Evolutionary conservation across 2,113 vertebrate species (phyloP).

Genomic region (Thalassarche chlororhynchos): DNA sequence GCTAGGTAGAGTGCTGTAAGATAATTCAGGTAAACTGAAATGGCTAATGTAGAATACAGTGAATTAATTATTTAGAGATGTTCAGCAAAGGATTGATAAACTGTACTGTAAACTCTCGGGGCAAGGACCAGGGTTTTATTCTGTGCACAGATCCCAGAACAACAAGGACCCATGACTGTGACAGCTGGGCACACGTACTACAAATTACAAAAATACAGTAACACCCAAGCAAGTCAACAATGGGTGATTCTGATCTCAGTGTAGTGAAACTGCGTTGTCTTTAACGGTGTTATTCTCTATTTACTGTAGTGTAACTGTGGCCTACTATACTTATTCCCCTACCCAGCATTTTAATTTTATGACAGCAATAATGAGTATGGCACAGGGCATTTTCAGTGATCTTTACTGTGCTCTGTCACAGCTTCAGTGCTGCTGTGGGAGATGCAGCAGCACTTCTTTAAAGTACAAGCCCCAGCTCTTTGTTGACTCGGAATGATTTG

Average conservation of each 20-base stretch:
- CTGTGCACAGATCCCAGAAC: not conserved
- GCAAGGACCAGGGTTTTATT: not conserved
- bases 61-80: conserved; percentile 42
- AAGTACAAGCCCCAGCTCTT: not conserved
- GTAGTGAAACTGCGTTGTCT: not conserved
- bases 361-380: not conserved
- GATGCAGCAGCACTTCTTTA: not conserved
- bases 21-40: conserved; percentile 39
- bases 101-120: not conserved
- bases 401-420: not conserved
- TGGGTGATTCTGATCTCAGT: not conserved
- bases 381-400: not conserved
- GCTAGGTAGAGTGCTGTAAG: conserved; percentile 44
- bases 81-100: conserved; percentile 29
- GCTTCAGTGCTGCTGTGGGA: not conserved
- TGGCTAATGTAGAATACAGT: conserved; percentile 5
- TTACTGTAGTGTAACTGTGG: not conserved
- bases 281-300: not conserved
- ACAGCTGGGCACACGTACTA: not conserved
- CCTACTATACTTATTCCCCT: not conserved
- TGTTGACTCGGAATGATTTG: not conserved
- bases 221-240: not conserved
- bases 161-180: not conserved
- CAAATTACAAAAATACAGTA: not conserved
- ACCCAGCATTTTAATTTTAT: conserved; percentile 3